Evolutionary conservation across 2,113 vertebrate species (phyloP).

Genomic region (Oxyruncus cristatus): DNA sequence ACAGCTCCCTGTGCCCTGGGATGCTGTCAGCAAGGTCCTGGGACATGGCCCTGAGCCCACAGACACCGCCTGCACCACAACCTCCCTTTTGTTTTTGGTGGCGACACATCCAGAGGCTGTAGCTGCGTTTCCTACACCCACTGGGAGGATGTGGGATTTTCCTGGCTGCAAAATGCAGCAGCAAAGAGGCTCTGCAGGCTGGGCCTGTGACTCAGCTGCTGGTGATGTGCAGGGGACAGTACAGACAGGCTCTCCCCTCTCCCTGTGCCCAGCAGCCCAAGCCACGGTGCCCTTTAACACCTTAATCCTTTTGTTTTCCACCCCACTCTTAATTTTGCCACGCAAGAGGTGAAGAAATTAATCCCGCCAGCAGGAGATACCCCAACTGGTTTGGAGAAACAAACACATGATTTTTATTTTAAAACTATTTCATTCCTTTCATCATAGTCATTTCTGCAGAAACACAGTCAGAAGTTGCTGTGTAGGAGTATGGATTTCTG

Average conservation of each 20-base stretch:
- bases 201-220: conserved; percentile 29
- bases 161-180: not conserved
- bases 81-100: conserved; percentile 5
- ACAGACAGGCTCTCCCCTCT: not conserved
- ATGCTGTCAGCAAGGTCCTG: not conserved
- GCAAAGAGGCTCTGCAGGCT: not conserved
- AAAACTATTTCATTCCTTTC: conserved; percentile 56
- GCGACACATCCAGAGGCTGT: not conserved
- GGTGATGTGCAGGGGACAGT: not conserved
- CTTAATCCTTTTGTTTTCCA: not conserved
- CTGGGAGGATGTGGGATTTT: conserved; percentile 59
- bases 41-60: not conserved
- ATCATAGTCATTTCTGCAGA: conserved; percentile 76
- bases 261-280: accelerated
- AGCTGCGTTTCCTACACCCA: conserved; percentile 6
- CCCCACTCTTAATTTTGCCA: not conserved
- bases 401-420: conserved; percentile 33
- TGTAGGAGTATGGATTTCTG: conserved; percentile 72
- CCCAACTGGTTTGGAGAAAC: conserved; percentile 13
- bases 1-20: not conserved
- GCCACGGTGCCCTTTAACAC: not conserved
- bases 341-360: not conserved
- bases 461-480: conserved; percentile 73
- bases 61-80: not conserved
- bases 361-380: not conserved